These are phyloP conservation scores for Bradysia coprophila DNA, from an alignment of 1,140 invertebrate genomes.

Conservation along the genomic window DNA sequence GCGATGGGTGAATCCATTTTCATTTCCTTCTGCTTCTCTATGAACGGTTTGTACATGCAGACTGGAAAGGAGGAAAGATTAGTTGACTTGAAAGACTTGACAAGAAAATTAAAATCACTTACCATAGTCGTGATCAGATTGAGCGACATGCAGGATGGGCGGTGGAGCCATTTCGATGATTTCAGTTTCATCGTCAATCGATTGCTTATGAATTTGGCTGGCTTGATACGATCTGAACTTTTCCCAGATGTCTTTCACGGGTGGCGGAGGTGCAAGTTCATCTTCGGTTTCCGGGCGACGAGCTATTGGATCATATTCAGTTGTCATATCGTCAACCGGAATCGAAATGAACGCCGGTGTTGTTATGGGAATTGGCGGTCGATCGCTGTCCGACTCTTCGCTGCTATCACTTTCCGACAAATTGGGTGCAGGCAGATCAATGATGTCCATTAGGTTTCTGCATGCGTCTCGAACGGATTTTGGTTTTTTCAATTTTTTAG, in stretches of 20 bases:
- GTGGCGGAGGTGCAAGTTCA: conserved; percentile 19
- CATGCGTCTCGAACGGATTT: conserved; percentile 40
- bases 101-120: too few species aligned
- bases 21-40: conserved; percentile 2
- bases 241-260: conserved; percentile 59
- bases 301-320: conserved; percentile 11
- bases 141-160: conserved; percentile 30
- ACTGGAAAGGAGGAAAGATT: too few species aligned
- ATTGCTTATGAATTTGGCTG: conserved; percentile 6
- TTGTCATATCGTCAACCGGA: conserved; percentile 4
- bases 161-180: conserved; percentile 19
- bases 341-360: conserved; percentile 2
- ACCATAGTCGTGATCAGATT: conserved; percentile 49
- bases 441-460: conserved; percentile 26
- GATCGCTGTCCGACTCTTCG: conserved; percentile 49
- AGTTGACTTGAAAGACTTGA: too few species aligned
- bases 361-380: conserved; percentile 3
- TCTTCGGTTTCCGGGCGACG: conserved; percentile 9
- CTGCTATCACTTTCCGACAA: conserved; percentile 61
- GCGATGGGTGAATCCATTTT: too few species aligned
- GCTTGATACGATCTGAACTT: conserved; percentile 56
- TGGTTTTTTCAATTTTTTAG: conserved; percentile 32
- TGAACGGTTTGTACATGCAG: conserved; percentile 12
- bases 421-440: conserved; percentile 59
- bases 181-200: conserved; percentile 3